Percentiles rank a stretch among this genome's conserved stretches.
Conservation (phyloP, 2,797 vertebrate genomes). For the Serranus cabrilla region DNA sequence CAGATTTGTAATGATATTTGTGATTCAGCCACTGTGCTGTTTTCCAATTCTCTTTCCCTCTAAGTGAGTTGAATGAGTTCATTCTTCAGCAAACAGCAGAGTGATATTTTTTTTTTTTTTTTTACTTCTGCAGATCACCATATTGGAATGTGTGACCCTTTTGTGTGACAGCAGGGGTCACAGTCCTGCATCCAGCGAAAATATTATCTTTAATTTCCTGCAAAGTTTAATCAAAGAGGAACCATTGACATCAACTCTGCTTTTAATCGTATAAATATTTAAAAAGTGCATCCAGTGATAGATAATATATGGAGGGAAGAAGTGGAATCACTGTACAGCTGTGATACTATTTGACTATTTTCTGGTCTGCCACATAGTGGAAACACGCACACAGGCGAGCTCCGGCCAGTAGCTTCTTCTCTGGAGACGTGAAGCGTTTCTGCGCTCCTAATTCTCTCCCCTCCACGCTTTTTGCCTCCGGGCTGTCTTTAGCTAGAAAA, state of each 20-base stretch:
- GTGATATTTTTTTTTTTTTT: slow-evolving; percentile 28
- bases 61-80: slow-evolving; percentile 71
- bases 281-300: slow-evolving; percentile 4
- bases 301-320: neutral
- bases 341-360: slow-evolving; percentile 55
- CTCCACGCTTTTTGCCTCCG: slow-evolving; percentile 52
- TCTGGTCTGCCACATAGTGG: slow-evolving; percentile 55
- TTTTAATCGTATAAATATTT: neutral
- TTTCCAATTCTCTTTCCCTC: slow-evolving; percentile 51
- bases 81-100: slow-evolving; percentile 50
- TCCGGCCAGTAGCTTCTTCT: slow-evolving; percentile 63
- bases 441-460: slow-evolving; percentile 59
- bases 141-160: slow-evolving; percentile 66
- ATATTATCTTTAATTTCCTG: slow-evolving; percentile 50
- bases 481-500: slow-evolving; percentile 73
- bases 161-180: slow-evolving; percentile 59
- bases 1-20: slow-evolving; percentile 43
- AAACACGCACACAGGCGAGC: slow-evolving; percentile 60
- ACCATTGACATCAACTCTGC: slow-evolving; percentile 5
- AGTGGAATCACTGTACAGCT: slow-evolving; percentile 53
- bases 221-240: slow-evolving; percentile 30
- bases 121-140: slow-evolving; percentile 40
- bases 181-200: slow-evolving; percentile 43
- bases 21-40: slow-evolving; percentile 28
- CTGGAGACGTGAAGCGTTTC: slow-evolving; percentile 64